Evolutionary conservation across 2,888 invertebrate species (phyloP).

Genomic region (Zygaena filipendulae): DNA sequence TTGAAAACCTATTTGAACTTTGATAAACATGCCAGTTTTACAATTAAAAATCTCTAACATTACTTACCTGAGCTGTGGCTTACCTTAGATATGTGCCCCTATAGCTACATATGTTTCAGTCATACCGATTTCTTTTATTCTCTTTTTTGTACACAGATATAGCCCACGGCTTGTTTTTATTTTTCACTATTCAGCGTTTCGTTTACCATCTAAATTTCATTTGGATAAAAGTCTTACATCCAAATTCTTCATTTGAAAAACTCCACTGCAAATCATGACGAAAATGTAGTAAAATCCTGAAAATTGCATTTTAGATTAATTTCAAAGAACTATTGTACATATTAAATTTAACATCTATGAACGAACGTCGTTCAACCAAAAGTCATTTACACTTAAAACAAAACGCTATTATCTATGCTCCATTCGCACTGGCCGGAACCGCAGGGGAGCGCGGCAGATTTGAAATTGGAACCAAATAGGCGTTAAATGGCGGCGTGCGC

Average conservation of each 20-base stretch:
- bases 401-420: constrained; percentile 56
- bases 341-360: too few species aligned
- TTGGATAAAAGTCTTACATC: constrained; percentile 36
- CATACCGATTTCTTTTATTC: constrained; percentile 51
- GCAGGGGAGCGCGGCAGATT: constrained; percentile 64
- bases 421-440: constrained; percentile 56
- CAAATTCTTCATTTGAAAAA: constrained; percentile 35
- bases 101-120: constrained; percentile 33
- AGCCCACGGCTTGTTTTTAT: constrained; percentile 41
- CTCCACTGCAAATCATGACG: too few species aligned
- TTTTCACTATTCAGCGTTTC: constrained; percentile 36
- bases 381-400: constrained; percentile 31
- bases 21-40: too few species aligned
- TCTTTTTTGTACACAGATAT: too few species aligned
- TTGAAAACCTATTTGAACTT: too few species aligned
- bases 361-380: constrained; percentile 2
- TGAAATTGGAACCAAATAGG: constrained; percentile 74
- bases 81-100: too few species aligned
- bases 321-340: too few species aligned
- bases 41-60: too few species aligned
- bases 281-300: too few species aligned
- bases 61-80: too few species aligned
- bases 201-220: constrained; percentile 44
- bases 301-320: too few species aligned
- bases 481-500: constrained; percentile 73